Conservation (phyloP, 2,888 invertebrate genomes). For the Slavum lentiscoides region DNA sequence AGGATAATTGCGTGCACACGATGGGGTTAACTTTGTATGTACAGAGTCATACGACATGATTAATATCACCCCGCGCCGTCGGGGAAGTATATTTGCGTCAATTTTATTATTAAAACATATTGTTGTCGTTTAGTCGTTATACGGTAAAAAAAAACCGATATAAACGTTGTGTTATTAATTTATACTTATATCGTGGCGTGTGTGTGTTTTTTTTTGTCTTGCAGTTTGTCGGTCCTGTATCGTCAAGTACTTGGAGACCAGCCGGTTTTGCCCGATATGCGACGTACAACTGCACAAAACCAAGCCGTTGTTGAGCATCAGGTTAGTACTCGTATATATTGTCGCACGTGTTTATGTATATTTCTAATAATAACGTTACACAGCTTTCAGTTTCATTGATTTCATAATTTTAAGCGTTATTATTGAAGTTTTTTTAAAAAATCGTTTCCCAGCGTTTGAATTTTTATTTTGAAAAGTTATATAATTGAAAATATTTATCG, state of each 20-base stretch:
- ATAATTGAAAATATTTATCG: not conserved
- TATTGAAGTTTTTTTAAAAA: no score
- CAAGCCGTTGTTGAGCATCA: slow-evolving; percentile 71
- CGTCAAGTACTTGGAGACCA: slow-evolving; percentile 70
- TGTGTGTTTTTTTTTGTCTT: slow-evolving; percentile 57
- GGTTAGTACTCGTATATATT: not conserved
- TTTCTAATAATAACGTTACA: no score
- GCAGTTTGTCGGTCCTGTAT: slow-evolving; percentile 77
- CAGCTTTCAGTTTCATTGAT: no score
- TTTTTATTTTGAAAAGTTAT: no score
- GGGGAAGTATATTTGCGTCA: not conserved
- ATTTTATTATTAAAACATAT: slow-evolving; percentile 3
- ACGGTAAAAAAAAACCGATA: not conserved
- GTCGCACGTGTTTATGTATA: no score
- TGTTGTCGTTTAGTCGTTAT: not conserved
- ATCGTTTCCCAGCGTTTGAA: no score
- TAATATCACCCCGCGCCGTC: not conserved
- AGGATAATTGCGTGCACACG: slow-evolving; percentile 15
- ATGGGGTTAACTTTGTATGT: not conserved
- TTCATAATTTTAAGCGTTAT: no score
- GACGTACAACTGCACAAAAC: slow-evolving; percentile 76
- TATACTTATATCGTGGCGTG: no score
- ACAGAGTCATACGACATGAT: not conserved
- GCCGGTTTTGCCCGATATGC: slow-evolving; percentile 76
- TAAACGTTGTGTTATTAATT: no score